phyloP scores from a whole-genome alignment of 2,888 invertebrate species.

The Cantharis rustica region DNA sequence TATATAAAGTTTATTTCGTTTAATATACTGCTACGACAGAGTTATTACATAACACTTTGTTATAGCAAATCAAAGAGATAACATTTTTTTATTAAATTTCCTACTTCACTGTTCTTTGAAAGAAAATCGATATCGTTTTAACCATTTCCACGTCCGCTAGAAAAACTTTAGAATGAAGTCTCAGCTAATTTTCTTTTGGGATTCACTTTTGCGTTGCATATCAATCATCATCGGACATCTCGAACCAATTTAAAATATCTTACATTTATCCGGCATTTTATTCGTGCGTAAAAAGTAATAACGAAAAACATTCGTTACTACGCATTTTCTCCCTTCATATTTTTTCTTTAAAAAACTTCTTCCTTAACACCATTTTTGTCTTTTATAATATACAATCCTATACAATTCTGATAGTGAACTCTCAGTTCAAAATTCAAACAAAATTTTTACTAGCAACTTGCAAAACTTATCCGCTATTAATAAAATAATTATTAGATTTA shows the following conservation, averaged over 20 bases:
- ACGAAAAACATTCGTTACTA: not conserved
- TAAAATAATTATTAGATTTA: too few relatives aligned
- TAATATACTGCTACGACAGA: not conserved
- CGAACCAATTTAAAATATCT: not conserved
- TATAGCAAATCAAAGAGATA: not conserved
- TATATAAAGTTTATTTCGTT: not conserved
- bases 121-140: slow-evolving; percentile 11
- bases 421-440: too few relatives aligned
- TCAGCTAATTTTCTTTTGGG: slow-evolving; percentile 16
- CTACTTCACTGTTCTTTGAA: slow-evolving; percentile 9
- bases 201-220: slow-evolving; percentile 14
- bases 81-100: slow-evolving; percentile 10
- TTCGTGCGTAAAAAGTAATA: not conserved
- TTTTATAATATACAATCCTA: not conserved
- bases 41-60: not conserved
- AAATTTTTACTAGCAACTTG: too few relatives aligned
- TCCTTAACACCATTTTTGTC: not conserved
- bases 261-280: not conserved
- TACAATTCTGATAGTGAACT: too few relatives aligned
- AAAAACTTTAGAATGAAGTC: slow-evolving; percentile 14
- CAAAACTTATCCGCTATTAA: too few relatives aligned
- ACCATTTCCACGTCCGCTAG: not conserved
- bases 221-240: slow-evolving; percentile 8
- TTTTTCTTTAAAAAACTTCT: not conserved
- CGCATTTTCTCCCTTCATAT: not conserved